A percentile compares a stretch with the other conserved stretches of the same genome.
Evolutionary conservation across 2,113 vertebrate genomes (phyloP).

Genomic region (Actenoides hombroni): DNA sequence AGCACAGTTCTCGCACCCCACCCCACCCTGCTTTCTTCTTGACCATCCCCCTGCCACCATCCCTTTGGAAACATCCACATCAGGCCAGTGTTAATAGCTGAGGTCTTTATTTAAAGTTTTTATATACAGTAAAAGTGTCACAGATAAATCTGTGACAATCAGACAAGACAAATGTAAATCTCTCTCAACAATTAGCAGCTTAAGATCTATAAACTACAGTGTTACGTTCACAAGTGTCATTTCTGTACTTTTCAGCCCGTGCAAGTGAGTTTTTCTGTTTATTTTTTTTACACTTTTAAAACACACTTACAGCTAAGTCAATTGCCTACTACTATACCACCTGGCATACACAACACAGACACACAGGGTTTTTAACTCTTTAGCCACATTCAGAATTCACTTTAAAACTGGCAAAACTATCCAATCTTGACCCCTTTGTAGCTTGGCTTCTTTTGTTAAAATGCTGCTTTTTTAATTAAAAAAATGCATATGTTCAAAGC

Average conservation of each 20-base stretch:
- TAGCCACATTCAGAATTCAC: slow-evolving; percentile 67
- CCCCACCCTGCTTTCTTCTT: not conserved
- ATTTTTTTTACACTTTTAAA: slow-evolving; percentile 73
- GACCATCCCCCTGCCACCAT: no score
- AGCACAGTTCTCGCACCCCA: not conserved
- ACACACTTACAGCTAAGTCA: slow-evolving; percentile 79
- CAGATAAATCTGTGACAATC: slow-evolving; percentile 68
- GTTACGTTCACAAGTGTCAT: slow-evolving; percentile 80
- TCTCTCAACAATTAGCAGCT: slow-evolving; percentile 84
- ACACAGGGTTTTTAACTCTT: slow-evolving; percentile 67
- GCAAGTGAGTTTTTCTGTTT: slow-evolving; percentile 76
- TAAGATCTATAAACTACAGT: slow-evolving; percentile 81
- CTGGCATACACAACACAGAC: slow-evolving; percentile 76
- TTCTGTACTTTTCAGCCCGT: slow-evolving; percentile 78
- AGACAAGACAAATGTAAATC: slow-evolving; percentile 80
- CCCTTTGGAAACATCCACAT: slow-evolving; percentile 5
- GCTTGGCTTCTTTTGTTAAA: slow-evolving; percentile 15
- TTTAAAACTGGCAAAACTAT: slow-evolving; percentile 44
- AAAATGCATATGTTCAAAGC: slow-evolving; percentile 52
- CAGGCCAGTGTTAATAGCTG: slow-evolving; percentile 70
- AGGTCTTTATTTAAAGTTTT: slow-evolving; percentile 83
- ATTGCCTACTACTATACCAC: slow-evolving; percentile 71
- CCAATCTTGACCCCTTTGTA: slow-evolving; percentile 38
- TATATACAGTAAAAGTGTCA: slow-evolving; percentile 81
- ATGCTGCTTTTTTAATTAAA: slow-evolving; percentile 21